Evolutionary conservation across 2,888 invertebrate genomes (phyloP), one percentile per base, ranked within the genome.

Genomic region (Aporophyla lueneburgensis): DNA sequence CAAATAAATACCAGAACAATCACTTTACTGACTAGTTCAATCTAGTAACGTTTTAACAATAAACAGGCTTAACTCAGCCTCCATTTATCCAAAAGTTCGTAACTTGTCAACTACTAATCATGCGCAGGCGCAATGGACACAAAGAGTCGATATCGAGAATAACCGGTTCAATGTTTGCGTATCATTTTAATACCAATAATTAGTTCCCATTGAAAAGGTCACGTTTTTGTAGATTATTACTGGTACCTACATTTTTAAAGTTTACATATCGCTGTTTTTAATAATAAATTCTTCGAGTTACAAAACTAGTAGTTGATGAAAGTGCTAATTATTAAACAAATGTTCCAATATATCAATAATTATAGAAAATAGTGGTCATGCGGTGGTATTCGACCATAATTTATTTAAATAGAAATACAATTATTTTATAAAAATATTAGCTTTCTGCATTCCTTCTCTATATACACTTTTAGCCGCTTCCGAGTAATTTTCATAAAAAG

Each of bases 141-240:
- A 85, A 88, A 84, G 76, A 76, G 56, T 71, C 63, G 63, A 27
- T 51, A 67, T 54, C 74, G 24, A 58, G 53, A 62, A 49, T n/a
- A 87, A 86, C 83, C 76, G 70, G 88, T 86, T 73, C 43, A 66
- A 59, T 68, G 73, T 71, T 81, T 75, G 76, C 63, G 54, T 75
- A 74, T 68, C 21, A 53, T 65, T 74, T 63, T 67, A 76, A 79
- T 77, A 69, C 65, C 54, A 49, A 58, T 78, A 81, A 81, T 85
- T 77, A 78, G 71, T 84, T 81, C 10, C 24, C 66, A 77, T 77
- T 84, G 59, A 78, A 81, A 85, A 80, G 80, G 85, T 86, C 77
- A n/a, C 49, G 46, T 68, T 72, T 74, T 75, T 79, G 24, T 65
- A 51, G 19, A 27, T 61, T 43, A 58, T 75, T 63, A 63, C 43